Conservation (phyloP, 1,140 invertebrate genomes). For the Sipha flava region DNA sequence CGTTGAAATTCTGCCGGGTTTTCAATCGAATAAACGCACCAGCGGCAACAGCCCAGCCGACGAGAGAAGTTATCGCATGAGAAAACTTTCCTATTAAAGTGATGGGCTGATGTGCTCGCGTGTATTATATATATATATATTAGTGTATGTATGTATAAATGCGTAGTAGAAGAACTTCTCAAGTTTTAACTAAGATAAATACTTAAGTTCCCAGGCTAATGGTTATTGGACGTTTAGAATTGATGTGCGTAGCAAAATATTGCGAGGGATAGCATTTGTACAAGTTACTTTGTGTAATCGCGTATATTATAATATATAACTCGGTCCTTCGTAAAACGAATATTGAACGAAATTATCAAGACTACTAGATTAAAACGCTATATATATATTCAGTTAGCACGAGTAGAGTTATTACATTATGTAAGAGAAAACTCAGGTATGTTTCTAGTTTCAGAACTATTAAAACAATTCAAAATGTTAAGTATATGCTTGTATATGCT, state of each 20-base stretch:
- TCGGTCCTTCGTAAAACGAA: no score
- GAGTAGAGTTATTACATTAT: no score
- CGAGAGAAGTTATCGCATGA: neutral
- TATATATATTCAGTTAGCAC: no score
- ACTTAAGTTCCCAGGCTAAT: neutral
- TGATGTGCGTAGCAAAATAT: neutral
- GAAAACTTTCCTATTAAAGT: slow-evolving; percentile 22
- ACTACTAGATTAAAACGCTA: no score
- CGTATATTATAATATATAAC: no score
- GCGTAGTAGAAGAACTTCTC: neutral
- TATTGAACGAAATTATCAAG: no score
- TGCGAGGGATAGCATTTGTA: neutral
- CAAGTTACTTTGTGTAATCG: no score
- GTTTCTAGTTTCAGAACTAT: no score
- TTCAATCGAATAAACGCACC: neutral
- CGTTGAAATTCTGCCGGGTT: neutral
- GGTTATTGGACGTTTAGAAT: neutral
- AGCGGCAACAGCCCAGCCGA: neutral
- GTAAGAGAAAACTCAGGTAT: no score
- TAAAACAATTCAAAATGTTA: no score
- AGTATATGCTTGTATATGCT: no score
- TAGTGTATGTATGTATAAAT: no score
- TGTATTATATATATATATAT: neutral
- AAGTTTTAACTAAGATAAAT: slow-evolving; percentile 17
- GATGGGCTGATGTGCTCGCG: neutral